Conservation (phyloP, 2,888 invertebrate species). For the Palloptera scutellata region DNA sequence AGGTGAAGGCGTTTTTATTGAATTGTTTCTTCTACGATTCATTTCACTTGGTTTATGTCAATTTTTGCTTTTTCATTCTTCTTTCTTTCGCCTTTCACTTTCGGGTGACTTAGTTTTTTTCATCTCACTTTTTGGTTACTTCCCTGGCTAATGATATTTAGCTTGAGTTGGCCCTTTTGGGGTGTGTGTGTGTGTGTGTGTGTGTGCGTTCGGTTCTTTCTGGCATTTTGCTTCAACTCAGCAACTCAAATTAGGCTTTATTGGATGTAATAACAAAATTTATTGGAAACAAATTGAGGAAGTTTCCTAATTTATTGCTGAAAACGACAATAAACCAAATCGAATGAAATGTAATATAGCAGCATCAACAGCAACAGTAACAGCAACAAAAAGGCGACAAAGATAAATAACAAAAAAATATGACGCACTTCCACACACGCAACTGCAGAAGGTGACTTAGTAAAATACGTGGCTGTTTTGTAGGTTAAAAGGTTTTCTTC, state of each 20-base stretch:
- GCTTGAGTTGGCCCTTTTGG: too few relatives aligned
- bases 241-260: constrained; percentile 38
- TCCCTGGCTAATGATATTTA: background rate
- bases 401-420: background rate
- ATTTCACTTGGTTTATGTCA: constrained; percentile 22
- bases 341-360: constrained; percentile 15
- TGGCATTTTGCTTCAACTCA: constrained; percentile 9
- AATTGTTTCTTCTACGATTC: constrained; percentile 29
- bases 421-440: background rate
- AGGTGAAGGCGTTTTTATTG: constrained; percentile 23
- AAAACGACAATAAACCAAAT: constrained; percentile 34
- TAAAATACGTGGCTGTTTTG: background rate
- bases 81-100: background rate
- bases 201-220: background rate
- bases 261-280: constrained; percentile 41
- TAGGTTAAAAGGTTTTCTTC: too few relatives aligned
- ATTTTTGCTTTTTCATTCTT: background rate
- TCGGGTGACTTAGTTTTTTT: background rate
- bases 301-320: constrained; percentile 41
- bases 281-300: constrained; percentile 43
- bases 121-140: background rate
- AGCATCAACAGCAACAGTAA: constrained; percentile 15
- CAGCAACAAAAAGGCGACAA: constrained; percentile 4
- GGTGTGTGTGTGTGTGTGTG: background rate
- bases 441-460: background rate